Percentiles rank a stretch among this genome's conserved stretches.
Evolutionary conservation across 1,140 invertebrate genomes (phyloP).

Genomic region (Achatina immaculata): DNA sequence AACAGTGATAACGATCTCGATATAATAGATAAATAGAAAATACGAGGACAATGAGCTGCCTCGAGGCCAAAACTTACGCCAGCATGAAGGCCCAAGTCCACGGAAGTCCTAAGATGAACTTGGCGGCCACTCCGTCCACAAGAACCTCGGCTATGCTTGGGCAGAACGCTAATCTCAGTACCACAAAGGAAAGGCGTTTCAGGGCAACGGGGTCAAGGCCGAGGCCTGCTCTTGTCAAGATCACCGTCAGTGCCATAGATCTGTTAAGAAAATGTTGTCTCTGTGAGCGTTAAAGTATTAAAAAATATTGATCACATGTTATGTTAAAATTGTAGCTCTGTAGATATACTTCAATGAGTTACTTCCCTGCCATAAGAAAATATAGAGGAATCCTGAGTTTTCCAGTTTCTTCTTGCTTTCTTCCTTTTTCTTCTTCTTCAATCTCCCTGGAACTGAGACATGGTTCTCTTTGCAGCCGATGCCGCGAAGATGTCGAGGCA

Average conservation of each 20-base stretch:
- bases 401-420: background rate
- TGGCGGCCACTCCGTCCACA: conserved; percentile 78
- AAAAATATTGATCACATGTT: background rate
- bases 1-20: no score
- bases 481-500: no score
- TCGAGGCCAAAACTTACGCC: conserved; percentile 65
- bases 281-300: background rate
- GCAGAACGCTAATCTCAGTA: conserved; percentile 86
- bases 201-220: conserved; percentile 89
- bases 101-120: conserved; percentile 84
- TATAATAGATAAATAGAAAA: no score
- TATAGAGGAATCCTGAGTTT: background rate
- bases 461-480: no score
- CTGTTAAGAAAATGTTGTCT: conserved; percentile 71
- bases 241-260: conserved; percentile 90
- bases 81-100: conserved; percentile 90
- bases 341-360: background rate
- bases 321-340: background rate
- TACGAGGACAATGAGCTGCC: no score
- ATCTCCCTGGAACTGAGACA: no score
- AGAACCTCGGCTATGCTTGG: conserved; percentile 86
- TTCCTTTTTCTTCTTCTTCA: no score
- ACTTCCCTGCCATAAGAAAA: background rate
- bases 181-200: conserved; percentile 76
- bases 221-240: conserved; percentile 90